Conservation (phyloP, 2,113 vertebrate genomes). For the Actinemys pallida region DNA sequence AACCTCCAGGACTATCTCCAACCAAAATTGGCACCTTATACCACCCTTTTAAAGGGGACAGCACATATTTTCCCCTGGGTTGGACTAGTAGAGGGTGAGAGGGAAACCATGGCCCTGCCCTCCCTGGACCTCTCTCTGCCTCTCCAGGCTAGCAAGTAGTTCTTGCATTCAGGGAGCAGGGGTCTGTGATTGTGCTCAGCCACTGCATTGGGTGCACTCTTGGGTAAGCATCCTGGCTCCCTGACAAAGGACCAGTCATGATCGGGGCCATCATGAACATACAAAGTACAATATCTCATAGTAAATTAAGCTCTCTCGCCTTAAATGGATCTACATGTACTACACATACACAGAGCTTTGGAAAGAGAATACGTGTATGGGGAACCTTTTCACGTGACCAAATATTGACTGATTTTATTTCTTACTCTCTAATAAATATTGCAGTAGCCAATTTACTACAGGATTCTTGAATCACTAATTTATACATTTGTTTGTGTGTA, state of each 20-base stretch:
- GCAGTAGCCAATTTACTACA: neutral
- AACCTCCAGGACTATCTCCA: too few species aligned
- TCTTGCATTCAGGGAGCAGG: neutral
- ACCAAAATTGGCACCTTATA: too few species aligned
- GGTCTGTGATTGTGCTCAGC: neutral
- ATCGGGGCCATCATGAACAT: fast-evolving
- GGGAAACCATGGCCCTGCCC: neutral
- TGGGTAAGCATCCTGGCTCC: neutral
- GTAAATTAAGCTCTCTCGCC: neutral
- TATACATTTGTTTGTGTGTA: neutral
- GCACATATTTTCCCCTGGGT: neutral
- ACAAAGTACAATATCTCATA: neutral
- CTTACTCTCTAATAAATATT: neutral
- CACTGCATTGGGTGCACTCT: neutral
- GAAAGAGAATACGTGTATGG: neutral
- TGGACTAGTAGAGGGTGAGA: neutral
- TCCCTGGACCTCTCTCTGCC: neutral
- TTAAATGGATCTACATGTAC: fast-evolving
- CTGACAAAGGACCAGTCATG: neutral
- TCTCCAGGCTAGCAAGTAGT: neutral
- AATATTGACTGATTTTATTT: neutral
- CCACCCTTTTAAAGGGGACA: neutral
- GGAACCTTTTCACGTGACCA: neutral
- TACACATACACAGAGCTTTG: neutral
- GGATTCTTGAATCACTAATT: neutral